A percentile compares a stretch with the other conserved stretches of the same genome.
Evolutionary conservation across 1,140 invertebrate genomes (phyloP).

Genomic region (Scaptodrosophila lebanonensis): DNA sequence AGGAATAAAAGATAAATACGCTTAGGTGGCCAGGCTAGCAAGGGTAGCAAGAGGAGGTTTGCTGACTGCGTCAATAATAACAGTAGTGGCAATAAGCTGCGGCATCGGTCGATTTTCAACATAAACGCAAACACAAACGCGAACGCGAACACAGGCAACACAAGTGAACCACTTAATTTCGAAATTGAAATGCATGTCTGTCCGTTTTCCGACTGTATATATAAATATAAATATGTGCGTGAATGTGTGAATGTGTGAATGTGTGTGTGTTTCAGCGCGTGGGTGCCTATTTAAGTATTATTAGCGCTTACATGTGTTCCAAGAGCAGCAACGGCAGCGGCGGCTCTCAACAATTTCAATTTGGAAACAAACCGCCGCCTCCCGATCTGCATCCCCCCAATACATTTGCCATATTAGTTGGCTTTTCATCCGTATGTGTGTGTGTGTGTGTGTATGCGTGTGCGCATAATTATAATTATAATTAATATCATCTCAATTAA

Average conservation of each 20-base stretch:
- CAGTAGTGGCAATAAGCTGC: neutral
- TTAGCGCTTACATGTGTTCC: slow-evolving; percentile 69
- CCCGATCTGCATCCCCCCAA: neutral
- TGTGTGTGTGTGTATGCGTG: slow-evolving; percentile 15
- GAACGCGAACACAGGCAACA: slow-evolving; percentile 37
- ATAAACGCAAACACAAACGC: slow-evolving; percentile 38
- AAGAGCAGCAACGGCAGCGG: neutral
- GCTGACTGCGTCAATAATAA: slow-evolving; percentile 34
- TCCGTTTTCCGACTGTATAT: slow-evolving; percentile 22
- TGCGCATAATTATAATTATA: slow-evolving; percentile 48
- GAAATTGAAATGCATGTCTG: slow-evolving; percentile 64
- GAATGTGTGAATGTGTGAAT: slow-evolving; percentile 11
- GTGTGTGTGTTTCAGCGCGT: slow-evolving; percentile 17
- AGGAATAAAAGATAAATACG: slow-evolving; percentile 38
- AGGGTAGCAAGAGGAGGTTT: slow-evolving; percentile 53
- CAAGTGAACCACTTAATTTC: slow-evolving; percentile 71
- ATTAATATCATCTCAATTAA: slow-evolving; percentile 75
- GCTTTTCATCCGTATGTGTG: slow-evolving; percentile 1
- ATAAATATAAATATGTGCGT: slow-evolving; percentile 8
- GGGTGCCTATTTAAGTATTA: slow-evolving; percentile 65
- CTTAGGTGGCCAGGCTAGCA: no score
- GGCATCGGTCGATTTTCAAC: slow-evolving; percentile 35
- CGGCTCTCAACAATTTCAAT: slow-evolving; percentile 61
- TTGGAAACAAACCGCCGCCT: slow-evolving; percentile 4
- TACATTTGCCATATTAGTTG: neutral